phyloP scores from a whole-genome alignment of 2,113 vertebrate species.

The Chaenogobius annularis region DNA sequence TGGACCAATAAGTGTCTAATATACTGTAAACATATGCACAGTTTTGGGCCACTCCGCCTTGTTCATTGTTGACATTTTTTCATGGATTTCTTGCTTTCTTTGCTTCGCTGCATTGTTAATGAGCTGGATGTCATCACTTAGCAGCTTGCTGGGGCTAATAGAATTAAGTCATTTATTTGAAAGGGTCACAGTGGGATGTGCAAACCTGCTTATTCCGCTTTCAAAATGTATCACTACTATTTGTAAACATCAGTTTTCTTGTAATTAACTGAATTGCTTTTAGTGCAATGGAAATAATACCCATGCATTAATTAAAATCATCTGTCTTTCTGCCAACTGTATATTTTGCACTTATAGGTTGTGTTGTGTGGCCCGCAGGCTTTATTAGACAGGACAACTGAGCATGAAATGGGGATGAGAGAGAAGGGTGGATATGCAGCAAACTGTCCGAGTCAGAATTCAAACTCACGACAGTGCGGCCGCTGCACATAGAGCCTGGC shows the following conservation, averaged over 20 bases:
- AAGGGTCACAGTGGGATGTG: neutral
- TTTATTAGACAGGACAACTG: no score
- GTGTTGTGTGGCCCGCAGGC: no score
- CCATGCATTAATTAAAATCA: neutral
- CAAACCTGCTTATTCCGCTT: neutral
- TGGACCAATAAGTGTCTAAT: slow-evolving; percentile 27
- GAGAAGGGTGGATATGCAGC: no score
- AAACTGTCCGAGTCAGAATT: no score
- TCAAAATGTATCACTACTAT: neutral
- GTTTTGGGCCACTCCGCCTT: slow-evolving; percentile 38
- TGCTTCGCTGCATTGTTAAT: slow-evolving; percentile 27
- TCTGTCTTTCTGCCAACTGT: neutral
- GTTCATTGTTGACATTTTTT: slow-evolving; percentile 40
- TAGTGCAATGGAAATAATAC: neutral
- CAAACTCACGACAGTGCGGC: no score
- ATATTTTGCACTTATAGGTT: neutral
- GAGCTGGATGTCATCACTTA: slow-evolving; percentile 29
- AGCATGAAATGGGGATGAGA: no score
- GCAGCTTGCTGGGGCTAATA: slow-evolving; percentile 13
- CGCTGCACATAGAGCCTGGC: no score
- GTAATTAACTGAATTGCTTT: neutral
- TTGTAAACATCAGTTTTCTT: neutral
- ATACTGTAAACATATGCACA: slow-evolving; percentile 32
- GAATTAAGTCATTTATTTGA: slow-evolving; percentile 15
- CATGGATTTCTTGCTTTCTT: slow-evolving; percentile 32